Conservation (phyloP, 2,888 invertebrate genomes). For the Crossocerus cetratus region DNA sequence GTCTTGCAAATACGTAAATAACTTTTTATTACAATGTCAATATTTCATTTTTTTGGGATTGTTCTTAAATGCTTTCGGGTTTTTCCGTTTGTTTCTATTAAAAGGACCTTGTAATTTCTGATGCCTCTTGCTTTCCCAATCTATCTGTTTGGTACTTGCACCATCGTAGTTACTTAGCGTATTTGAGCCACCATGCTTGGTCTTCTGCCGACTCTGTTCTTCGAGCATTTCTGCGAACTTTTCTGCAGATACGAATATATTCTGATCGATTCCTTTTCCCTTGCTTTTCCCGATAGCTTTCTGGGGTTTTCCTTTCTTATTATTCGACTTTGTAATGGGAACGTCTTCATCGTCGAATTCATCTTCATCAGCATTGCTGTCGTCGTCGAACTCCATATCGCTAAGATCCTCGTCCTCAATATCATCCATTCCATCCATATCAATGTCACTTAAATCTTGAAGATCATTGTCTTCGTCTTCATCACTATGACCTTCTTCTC, state of each 20-base stretch:
- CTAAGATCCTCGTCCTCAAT: constrained; percentile 76
- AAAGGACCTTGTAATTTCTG: constrained; percentile 59
- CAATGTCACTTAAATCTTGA: constrained; percentile 64
- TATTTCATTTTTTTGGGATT: constrained; percentile 62
- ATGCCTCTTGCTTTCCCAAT: constrained; percentile 87
- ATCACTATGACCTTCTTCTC: constrained; percentile 47
- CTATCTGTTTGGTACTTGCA: constrained; percentile 86
- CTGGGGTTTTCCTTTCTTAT: constrained; percentile 57
- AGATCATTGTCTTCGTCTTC: constrained; percentile 57
- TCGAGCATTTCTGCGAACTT: constrained; percentile 93
- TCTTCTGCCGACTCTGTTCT: constrained; percentile 84
- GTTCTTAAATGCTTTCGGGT: constrained; percentile 23
- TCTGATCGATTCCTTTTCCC: constrained; percentile 51
- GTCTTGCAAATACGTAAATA: background rate
- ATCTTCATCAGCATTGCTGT: constrained; percentile 61
- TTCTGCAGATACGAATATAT: constrained; percentile 89
- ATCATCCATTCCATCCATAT: constrained; percentile 65
- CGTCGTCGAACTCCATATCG: constrained; percentile 75
- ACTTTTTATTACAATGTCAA: constrained; percentile 38
- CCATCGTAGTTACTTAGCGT: constrained; percentile 87
- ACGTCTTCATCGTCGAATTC: constrained; percentile 20
- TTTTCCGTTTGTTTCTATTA: constrained; percentile 41
- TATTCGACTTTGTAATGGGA: constrained; percentile 51
- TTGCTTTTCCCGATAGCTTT: constrained; percentile 33
- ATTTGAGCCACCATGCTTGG: constrained; percentile 82